phyloP scores from a whole-genome alignment of 2,113 vertebrate genomes.

The Apodemus speciosus region DNA sequence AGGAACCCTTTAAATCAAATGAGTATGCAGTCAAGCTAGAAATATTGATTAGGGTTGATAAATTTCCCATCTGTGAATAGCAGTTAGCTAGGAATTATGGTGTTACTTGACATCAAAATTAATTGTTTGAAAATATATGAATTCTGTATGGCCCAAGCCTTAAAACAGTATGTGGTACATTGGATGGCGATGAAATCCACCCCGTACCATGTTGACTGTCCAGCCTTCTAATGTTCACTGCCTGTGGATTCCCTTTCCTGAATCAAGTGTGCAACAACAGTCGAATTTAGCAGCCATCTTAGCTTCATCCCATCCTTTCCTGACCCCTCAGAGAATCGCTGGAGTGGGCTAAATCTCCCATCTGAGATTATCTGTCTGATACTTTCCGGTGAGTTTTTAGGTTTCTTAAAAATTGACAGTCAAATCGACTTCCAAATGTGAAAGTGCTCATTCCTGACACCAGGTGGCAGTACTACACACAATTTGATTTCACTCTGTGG shows the following conservation, averaged over 20 bases:
- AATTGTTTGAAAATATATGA: not conserved
- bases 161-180: not conserved
- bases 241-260: not conserved
- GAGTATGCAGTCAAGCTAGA: not conserved
- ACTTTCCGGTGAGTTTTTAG: too few species aligned
- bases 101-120: not conserved
- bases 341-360: too few species aligned
- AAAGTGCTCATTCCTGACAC: not conserved
- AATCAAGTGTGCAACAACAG: not conserved
- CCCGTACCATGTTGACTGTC: not conserved
- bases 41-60: not conserved
- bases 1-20: not conserved
- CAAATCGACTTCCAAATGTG: not conserved
- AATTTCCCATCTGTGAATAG: not conserved
- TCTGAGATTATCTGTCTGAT: too few species aligned
- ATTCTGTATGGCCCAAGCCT: not conserved
- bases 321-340: too few species aligned
- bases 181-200: not conserved
- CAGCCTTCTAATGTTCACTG: not conserved
- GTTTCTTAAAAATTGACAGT: not conserved
- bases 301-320: too few species aligned
- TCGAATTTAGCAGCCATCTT: too few species aligned
- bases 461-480: constrained; percentile 14
- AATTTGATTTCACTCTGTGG: not conserved
- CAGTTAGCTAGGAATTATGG: not conserved